Conservation (phyloP, 1,140 invertebrate species). For the Drosophila ogumai region DNA sequence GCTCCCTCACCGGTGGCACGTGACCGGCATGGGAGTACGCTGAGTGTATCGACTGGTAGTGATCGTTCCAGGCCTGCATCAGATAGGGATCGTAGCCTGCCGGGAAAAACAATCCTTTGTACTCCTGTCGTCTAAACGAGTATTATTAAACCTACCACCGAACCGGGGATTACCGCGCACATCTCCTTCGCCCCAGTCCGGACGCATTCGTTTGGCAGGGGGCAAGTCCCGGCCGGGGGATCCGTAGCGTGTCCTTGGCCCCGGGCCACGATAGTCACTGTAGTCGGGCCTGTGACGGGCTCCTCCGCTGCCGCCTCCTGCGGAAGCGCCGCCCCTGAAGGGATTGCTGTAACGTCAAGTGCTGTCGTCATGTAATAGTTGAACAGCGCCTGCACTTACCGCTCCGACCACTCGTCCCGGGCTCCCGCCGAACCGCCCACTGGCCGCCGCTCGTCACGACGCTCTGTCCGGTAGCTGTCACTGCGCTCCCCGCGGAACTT, state of each 20-base stretch:
- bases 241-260: constrained; percentile 87
- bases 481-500: constrained; percentile 95
- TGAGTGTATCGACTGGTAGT: constrained; percentile 84
- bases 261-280: constrained; percentile 88
- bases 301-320: constrained; percentile 51
- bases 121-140: too few relatives aligned
- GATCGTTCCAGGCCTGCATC: constrained; percentile 82
- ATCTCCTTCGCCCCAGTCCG: constrained; percentile 89
- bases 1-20: constrained; percentile 46
- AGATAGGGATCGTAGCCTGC: constrained; percentile 80
- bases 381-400: constrained; percentile 75
- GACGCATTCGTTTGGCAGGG: constrained; percentile 91
- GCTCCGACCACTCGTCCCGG: constrained; percentile 92
- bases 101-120: not conserved
- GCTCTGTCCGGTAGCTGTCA: constrained; percentile 90
- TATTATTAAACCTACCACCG: constrained; percentile 68
- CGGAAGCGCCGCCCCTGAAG: constrained; percentile 84
- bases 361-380: constrained; percentile 13
- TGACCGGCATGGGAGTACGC: constrained; percentile 79
- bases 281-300: constrained; percentile 88
- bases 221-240: constrained; percentile 92
- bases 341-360: constrained; percentile 69
- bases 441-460: constrained; percentile 88
- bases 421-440: constrained; percentile 77
- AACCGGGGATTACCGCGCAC: constrained; percentile 84